These are phyloP conservation scores for Columbina picui DNA, from an alignment of 2,113 vertebrate species.

Conservation along the genomic window DNA sequence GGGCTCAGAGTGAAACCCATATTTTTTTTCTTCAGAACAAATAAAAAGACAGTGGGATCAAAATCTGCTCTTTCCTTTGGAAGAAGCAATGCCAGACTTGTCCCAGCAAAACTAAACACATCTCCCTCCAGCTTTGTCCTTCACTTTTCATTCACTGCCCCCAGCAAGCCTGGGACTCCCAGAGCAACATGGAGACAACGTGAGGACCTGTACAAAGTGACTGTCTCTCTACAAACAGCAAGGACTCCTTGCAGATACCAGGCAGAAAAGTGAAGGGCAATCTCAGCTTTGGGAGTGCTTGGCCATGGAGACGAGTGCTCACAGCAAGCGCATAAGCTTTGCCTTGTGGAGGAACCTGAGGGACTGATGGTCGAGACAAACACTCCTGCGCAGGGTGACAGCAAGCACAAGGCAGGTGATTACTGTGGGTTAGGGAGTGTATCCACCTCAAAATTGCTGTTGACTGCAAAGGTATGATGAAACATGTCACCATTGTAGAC, in stretches of 20 bases:
- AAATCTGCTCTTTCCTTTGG: neutral
- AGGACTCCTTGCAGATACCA: neutral
- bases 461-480: neutral
- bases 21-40: neutral
- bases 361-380: neutral
- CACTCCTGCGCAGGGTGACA: neutral
- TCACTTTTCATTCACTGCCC: neutral
- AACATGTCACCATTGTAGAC: slow-evolving; percentile 16
- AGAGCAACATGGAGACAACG: fast-evolving
- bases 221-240: neutral
- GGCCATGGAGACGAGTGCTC: fast-evolving
- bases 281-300: neutral
- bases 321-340: neutral
- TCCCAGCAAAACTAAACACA: neutral
- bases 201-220: fast-evolving
- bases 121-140: neutral
- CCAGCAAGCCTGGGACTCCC: neutral
- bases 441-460: slow-evolving; percentile 9
- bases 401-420: neutral
- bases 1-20: neutral
- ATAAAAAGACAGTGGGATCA: neutral
- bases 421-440: neutral
- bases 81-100: neutral
- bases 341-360: fast-evolving
- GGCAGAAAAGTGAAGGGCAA: neutral